Percentiles rank a stretch among this genome's conserved stretches.
Evolutionary conservation across 2,888 invertebrate genomes (phyloP).

Genomic region (Eudasyphora cyanicolor): DNA sequence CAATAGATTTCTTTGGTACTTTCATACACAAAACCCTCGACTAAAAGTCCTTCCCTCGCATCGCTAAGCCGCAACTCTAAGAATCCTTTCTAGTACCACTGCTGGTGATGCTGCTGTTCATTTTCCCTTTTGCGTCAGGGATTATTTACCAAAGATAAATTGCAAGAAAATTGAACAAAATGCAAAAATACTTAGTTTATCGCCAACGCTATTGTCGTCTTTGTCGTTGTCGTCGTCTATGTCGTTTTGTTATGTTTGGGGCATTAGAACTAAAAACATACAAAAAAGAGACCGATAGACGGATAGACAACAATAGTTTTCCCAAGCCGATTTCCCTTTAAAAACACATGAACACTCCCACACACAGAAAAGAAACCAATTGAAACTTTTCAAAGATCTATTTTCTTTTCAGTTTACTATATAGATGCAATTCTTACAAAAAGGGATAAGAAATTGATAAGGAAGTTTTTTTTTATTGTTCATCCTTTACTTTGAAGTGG

Average conservation of each 20-base stretch:
- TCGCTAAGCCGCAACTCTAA: neutral
- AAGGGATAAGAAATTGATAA: neutral
- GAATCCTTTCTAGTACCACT: neutral
- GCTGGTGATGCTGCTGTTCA: neutral
- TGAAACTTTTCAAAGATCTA: slow-evolving; percentile 21
- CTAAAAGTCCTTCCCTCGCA: neutral
- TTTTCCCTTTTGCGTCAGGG: slow-evolving; percentile 23
- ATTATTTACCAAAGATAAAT: slow-evolving; percentile 61
- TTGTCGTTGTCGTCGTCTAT: neutral
- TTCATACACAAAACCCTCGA: neutral
- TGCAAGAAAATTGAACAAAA: slow-evolving; percentile 55
- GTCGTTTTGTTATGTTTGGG: neutral
- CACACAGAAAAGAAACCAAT: slow-evolving; percentile 17
- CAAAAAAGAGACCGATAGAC: neutral
- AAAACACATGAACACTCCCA: too few species aligned
- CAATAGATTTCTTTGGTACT: slow-evolving; percentile 53
- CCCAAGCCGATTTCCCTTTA: slow-evolving; percentile 1
- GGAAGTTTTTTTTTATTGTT: neutral
- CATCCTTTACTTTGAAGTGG: neutral
- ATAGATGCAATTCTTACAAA: neutral
- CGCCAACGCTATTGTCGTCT: slow-evolving; percentile 3
- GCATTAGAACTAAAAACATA: neutral
- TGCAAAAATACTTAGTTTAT: slow-evolving; percentile 49
- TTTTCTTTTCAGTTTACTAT: neutral
- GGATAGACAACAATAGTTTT: slow-evolving; percentile 1